Evolutionary conservation across 2,113 vertebrate genomes (phyloP), one percentile per base, ranked within the genome.

Genomic region (Callaeas wilsoni): DNA sequence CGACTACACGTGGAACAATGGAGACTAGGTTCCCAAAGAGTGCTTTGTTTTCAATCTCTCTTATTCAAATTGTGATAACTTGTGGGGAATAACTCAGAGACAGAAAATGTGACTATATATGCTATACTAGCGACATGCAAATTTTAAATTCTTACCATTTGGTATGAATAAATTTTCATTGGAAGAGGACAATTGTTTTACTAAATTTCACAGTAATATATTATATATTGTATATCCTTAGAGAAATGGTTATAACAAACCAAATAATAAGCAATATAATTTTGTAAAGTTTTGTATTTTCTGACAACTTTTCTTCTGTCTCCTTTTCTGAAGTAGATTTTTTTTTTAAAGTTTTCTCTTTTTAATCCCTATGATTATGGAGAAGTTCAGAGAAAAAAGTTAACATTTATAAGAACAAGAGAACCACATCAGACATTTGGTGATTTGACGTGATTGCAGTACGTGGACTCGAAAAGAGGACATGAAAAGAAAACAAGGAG

Each of bases 331-430:
- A 78, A 91, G 33, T 7, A 57, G 16, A 4, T 52, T 26, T 47
- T 56, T 26, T 32, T 13, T 25, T 12, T 10, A 2, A 2, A 7
- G 11, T 42, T 35, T 9, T 5, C 3, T 3, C 2, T 46, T 84
- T 87, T 70, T 6, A 73, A 60, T 64, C 1, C 4, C 4, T 10
- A 7, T 46, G 27, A 13, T 22, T 64, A 83, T 21, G 2, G 29
- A 68, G 19, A 74, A 79, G 35, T 65, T 65, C 25, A 33, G 32
- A 55, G 70, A 80, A 84, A 83, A 35, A 35, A 1, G 10, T 4
- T 25, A 19, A 22, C 16, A 21, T 84, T 74, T 59, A 2, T 63
- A 52, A 84, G 65, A 85, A 57, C 19, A 62, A 41, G 64, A 87
- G 3, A 37, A 69, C 3, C 9, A 13, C 15, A 47, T 44, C 16